These are phyloP conservation scores for Xestia sexstrigata DNA, from an alignment of 2,888 invertebrate genomes.

Conservation along the genomic window DNA sequence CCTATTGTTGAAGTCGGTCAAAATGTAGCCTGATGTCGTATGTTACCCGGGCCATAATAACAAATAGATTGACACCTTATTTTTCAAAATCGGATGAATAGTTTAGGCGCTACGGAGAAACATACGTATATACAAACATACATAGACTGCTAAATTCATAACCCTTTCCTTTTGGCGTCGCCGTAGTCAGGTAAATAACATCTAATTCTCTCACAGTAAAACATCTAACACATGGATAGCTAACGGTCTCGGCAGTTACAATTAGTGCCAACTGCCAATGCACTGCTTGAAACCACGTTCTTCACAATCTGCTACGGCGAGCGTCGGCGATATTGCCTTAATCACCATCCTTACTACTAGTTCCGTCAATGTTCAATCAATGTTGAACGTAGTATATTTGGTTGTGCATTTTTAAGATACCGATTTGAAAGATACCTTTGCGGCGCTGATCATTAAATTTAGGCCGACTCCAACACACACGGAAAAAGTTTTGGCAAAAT, in stretches of 20 bases:
- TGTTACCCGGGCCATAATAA: too few species aligned
- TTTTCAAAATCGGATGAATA: too few species aligned
- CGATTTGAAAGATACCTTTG: background rate
- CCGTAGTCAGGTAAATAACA: background rate
- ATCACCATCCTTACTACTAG: slow-evolving; percentile 47
- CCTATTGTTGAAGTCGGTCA: too few species aligned
- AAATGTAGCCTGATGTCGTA: too few species aligned
- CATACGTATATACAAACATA: too few species aligned
- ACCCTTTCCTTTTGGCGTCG: too few species aligned
- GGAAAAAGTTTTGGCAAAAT: background rate
- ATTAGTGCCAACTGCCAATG: slow-evolving; percentile 46
- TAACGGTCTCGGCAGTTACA: slow-evolving; percentile 39
- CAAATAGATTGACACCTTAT: too few species aligned
- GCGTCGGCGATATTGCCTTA: slow-evolving; percentile 50
- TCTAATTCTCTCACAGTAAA: background rate
- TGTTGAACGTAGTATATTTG: slow-evolving; percentile 3
- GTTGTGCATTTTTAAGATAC: too few species aligned
- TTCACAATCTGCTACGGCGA: slow-evolving; percentile 30
- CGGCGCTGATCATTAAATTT: background rate
- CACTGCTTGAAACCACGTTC: slow-evolving; percentile 57
- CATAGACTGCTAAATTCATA: too few species aligned
- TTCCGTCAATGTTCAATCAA: slow-evolving; percentile 14
- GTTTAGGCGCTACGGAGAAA: too few species aligned
- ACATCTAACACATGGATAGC: slow-evolving; percentile 4
- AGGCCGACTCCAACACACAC: background rate